Base-by-base conservation (phyloP, 2,113 vertebrate genomes). In the Orientallactaga bullata region DNA sequence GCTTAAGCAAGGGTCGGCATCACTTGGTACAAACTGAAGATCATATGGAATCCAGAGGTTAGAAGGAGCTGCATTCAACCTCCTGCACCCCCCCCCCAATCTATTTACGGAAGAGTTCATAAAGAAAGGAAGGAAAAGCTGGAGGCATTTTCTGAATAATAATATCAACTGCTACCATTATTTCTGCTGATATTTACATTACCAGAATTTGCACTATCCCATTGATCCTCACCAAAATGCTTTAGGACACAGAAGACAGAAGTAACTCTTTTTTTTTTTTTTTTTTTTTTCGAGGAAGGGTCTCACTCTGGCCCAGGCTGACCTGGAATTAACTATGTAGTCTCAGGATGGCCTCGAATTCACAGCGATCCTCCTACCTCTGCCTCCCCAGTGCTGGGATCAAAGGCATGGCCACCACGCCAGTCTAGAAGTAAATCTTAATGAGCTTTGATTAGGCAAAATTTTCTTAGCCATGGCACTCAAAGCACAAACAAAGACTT, bases 51-150 rank as follows among this genome's bases (percentile, higher is more conserved):
- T 80, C 37, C 55, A 55, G 55, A 13, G 32, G 23, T 58, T 60
- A 89, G 24, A 77, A 77, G 88, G 20, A 90, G 17, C 65, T 93
- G 84, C 81, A 81, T 51, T 89, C n/a, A 88, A 51, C 92, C 47
- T 47, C 42, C 42, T 47, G 60, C 65, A 20, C 7, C 42, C 35
- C 12, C 65, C 20, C 7, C 42, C 35, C 12, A 37, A 21, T 12
- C 5, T 32, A 81, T 12, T 35, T 73, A 69, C 35, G 71, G 42
- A 32, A 89, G 9, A 72, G 37, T 39, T 3, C 55, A 23, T 28
- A 63, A 30, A 39, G 16, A 91, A 89, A 69, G 5, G 60, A 83
- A 78, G 39, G 71, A 11, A 79, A 80, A 86, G 7, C 28, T 63
- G 30, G 37, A 89, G 58, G 26, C 65, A 68, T 76, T 85, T 87